Conservation (phyloP, 2,888 invertebrate species). For the Lacanobia wlatinum region DNA sequence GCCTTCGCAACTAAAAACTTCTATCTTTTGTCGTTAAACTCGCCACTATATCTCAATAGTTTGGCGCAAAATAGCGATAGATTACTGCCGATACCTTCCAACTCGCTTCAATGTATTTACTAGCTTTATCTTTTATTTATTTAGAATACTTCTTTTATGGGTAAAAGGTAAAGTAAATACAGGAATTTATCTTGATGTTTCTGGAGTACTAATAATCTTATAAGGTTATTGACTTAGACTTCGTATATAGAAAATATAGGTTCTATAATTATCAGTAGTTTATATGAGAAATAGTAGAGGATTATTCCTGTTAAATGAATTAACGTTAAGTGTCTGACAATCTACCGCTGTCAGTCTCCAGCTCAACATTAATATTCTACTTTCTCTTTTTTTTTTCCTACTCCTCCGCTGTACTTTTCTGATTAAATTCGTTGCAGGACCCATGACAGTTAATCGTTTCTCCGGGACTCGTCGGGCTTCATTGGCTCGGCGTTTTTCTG, state of each 20-base stretch:
- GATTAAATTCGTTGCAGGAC: too few relatives aligned
- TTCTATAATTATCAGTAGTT: too few relatives aligned
- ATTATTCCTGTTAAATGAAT: too few relatives aligned
- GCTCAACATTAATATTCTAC: too few relatives aligned
- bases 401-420: too few relatives aligned
- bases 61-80: constrained; percentile 51
- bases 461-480: too few relatives aligned
- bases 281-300: too few relatives aligned
- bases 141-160: not conserved
- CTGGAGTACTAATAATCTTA: not conserved
- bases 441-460: too few relatives aligned
- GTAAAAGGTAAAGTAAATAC: constrained; percentile 8
- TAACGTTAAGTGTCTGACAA: too few relatives aligned
- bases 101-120: constrained; percentile 30
- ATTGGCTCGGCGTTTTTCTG: too few relatives aligned
- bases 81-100: constrained; percentile 30
- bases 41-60: constrained; percentile 58
- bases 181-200: not conserved
- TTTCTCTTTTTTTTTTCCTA: too few relatives aligned
- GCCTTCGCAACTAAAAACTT: constrained; percentile 24
- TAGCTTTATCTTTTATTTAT: constrained; percentile 33
- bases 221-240: not conserved
- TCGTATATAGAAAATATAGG: not conserved
- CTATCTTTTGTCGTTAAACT: constrained; percentile 54
- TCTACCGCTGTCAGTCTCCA: too few relatives aligned